Conservation (phyloP, 2,113 vertebrate species). For the Hyla sarda region DNA sequence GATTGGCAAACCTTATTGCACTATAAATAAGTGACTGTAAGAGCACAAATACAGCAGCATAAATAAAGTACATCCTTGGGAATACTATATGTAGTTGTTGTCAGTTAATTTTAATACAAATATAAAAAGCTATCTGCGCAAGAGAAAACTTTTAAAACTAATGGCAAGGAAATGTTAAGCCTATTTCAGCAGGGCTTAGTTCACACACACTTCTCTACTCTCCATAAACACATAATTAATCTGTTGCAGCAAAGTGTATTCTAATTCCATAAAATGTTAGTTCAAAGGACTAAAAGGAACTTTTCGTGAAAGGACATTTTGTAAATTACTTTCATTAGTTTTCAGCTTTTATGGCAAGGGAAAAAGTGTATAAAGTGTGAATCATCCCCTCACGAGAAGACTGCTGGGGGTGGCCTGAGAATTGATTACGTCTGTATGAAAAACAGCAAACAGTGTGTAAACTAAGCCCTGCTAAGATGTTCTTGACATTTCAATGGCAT, state of each 20-base stretch:
- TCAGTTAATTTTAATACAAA: background rate
- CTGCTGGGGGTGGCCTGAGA: background rate
- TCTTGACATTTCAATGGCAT: too few relatives aligned
- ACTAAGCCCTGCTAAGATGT: too few relatives aligned
- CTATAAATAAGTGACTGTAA: too few relatives aligned
- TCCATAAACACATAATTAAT: background rate
- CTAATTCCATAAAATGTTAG: too few relatives aligned
- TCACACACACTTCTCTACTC: background rate
- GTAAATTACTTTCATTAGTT: background rate
- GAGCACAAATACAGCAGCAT: too few relatives aligned
- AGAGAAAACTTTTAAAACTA: background rate
- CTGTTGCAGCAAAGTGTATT: background rate
- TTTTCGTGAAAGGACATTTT: background rate
- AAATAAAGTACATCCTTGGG: too few relatives aligned
- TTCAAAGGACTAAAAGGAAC: background rate
- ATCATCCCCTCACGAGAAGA: background rate
- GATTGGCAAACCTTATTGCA: too few relatives aligned
- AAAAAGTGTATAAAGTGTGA: background rate
- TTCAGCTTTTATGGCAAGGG: background rate
- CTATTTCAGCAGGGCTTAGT: background rate
- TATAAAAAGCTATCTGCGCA: background rate
- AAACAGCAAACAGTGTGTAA: too few relatives aligned
- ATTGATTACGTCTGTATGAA: too few relatives aligned
- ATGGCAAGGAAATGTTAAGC: background rate
- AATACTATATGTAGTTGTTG: too few relatives aligned